Percentiles rank a stretch among this genome's conserved stretches.
Evolutionary conservation across 2,113 vertebrate genomes (phyloP).

Genomic region (Microcebus ravelobensis): DNA sequence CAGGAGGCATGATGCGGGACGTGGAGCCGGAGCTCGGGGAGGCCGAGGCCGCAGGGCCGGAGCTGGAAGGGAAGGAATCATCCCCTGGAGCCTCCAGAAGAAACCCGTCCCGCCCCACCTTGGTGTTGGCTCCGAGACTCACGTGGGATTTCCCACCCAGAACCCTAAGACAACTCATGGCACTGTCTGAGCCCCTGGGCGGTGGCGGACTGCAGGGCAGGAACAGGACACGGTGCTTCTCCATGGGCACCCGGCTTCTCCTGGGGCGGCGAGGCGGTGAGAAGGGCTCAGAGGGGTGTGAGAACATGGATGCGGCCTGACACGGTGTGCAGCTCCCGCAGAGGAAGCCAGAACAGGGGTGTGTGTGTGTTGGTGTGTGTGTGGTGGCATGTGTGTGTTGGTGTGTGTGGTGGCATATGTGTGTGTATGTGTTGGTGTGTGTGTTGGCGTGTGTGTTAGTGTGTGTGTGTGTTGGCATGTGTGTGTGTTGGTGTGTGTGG

Average conservation of each 20-base stretch:
- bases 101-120: rapidly evolving
- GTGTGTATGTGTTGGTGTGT: too few species aligned
- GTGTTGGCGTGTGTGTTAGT: too few species aligned
- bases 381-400: too few species aligned
- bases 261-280: rapidly evolving
- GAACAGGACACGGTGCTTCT: rapidly evolving
- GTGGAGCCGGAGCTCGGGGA: rapidly evolving
- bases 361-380: too few species aligned
- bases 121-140: rapidly evolving
- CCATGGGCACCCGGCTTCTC: rapidly evolving
- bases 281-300: rapidly evolving
- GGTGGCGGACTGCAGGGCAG: not conserved
- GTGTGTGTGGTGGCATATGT: too few species aligned
- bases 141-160: rapidly evolving
- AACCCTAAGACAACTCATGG: rapidly evolving
- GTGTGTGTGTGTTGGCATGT: too few species aligned
- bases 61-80: rapidly evolving
- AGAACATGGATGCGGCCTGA: too few species aligned
- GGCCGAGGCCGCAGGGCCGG: rapidly evolving
- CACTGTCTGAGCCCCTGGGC: rapidly evolving
- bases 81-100: not conserved
- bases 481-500: too few species aligned
- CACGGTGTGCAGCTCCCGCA: rapidly evolving
- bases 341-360: too few species aligned
- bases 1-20: rapidly evolving